Conservation (phyloP, 2,113 vertebrate species). For the Eleginops maclovinus region DNA sequence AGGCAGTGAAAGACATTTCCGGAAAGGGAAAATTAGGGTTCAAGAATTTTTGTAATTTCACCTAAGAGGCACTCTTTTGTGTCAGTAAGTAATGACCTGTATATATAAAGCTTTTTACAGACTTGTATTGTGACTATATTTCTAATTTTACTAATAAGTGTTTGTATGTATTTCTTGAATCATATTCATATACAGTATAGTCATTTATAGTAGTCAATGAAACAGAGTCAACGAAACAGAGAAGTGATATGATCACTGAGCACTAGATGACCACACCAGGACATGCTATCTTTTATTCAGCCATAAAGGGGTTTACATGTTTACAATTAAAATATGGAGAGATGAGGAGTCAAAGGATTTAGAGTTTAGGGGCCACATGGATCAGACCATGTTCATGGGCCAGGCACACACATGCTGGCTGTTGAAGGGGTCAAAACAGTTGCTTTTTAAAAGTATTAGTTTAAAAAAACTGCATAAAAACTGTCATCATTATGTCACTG, state of each 20-base stretch:
- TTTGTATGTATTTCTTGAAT: no score
- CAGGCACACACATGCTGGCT: no score
- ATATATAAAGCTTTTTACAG: neutral
- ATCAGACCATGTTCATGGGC: no score
- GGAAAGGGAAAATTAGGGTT: neutral
- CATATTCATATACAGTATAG: no score
- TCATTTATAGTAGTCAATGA: no score
- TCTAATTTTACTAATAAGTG: no score
- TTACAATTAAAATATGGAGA: no score
- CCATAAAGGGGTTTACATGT: no score
- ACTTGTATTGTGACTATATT: neutral
- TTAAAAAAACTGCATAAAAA: neutral
- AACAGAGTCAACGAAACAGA: neutral
- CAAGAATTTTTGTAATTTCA: neutral
- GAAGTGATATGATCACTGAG: neutral
- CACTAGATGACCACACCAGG: neutral
- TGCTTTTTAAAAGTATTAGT: neutral
- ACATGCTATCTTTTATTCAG: no score
- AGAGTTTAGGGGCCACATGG: no score
- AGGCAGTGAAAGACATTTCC: neutral
- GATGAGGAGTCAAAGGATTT: no score
- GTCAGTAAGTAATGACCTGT: neutral
- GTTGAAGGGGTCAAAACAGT: no score
- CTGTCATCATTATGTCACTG: neutral
- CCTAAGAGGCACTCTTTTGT: neutral